Conservation (phyloP, 1,140 invertebrate genomes). For the Eriocheir sinensis region DNA sequence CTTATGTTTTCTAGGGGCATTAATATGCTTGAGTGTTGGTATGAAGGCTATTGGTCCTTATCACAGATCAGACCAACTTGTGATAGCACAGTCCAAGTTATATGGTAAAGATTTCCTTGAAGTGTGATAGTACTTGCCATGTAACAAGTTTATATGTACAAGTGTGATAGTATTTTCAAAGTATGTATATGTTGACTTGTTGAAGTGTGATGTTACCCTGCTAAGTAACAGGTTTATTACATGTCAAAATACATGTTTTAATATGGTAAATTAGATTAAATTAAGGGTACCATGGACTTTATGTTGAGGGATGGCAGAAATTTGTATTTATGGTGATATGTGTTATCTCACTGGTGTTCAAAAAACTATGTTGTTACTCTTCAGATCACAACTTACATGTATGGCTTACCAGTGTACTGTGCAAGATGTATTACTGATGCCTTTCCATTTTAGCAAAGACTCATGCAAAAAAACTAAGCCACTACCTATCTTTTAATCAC, state of each 20-base stretch:
- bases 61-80: constrained; percentile 53
- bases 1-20: constrained; percentile 52
- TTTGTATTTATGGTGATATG: not conserved
- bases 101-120: constrained; percentile 34
- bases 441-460: not conserved
- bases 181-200: constrained; percentile 46
- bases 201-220: constrained; percentile 46
- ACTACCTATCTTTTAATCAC: not conserved
- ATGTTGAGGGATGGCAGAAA: constrained; percentile 14
- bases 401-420: not conserved
- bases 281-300: not conserved
- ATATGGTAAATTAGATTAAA: not conserved
- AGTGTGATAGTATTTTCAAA: constrained; percentile 46
- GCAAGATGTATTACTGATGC: not conserved
- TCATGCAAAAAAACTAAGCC: not conserved
- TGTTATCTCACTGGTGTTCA: not conserved
- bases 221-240: not conserved
- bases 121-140: constrained; percentile 61
- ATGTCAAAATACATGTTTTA: not conserved
- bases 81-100: constrained; percentile 46
- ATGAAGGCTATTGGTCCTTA: constrained; percentile 23
- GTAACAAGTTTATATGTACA: constrained; percentile 41
- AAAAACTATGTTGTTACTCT: too few relatives aligned
- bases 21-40: constrained; percentile 40
- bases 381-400: too few relatives aligned